phyloP scores from a whole-genome alignment of 2,888 invertebrate genomes.

The Drosophila pseudotakahashii region DNA sequence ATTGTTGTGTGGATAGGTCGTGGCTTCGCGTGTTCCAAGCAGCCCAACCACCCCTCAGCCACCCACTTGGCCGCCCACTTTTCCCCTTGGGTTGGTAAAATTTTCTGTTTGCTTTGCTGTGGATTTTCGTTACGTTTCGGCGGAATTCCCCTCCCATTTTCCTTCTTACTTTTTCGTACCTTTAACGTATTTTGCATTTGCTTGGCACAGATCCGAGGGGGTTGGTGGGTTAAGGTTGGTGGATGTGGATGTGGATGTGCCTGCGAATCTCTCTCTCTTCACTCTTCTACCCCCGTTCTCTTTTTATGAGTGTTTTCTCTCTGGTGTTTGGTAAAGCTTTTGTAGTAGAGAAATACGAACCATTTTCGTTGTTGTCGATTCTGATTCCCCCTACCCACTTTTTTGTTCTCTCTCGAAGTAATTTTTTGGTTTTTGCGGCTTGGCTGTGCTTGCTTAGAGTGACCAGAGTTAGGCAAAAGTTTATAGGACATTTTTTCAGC shows the following conservation, averaged over 20 bases:
- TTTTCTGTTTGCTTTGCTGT: conserved; percentile 71
- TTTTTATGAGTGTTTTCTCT: conserved; percentile 10
- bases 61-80: background rate
- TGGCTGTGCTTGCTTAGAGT: conserved; percentile 62
- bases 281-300: conserved; percentile 15
- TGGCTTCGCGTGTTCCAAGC: conserved; percentile 57
- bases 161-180: conserved; percentile 35
- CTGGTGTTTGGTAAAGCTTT: conserved; percentile 64
- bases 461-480: conserved; percentile 62
- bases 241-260: conserved; percentile 12
- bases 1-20: conserved; percentile 80
- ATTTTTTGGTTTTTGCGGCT: conserved; percentile 64
- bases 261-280: conserved; percentile 21
- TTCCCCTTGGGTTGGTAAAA: conserved; percentile 55
- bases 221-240: conserved; percentile 9
- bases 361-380: conserved; percentile 26
- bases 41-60: background rate
- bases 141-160: conserved; percentile 4
- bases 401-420: conserved; percentile 7
- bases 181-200: conserved; percentile 70
- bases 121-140: conserved; percentile 71
- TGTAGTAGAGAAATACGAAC: conserved; percentile 75
- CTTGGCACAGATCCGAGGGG: conserved; percentile 39
- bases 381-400: conserved; percentile 2
- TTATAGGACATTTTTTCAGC: conserved; percentile 40